A percentile compares a stretch with the other conserved stretches of the same genome.
Conservation (phyloP, 2,797 vertebrate species). For the Micropoecilia bifurca region DNA sequence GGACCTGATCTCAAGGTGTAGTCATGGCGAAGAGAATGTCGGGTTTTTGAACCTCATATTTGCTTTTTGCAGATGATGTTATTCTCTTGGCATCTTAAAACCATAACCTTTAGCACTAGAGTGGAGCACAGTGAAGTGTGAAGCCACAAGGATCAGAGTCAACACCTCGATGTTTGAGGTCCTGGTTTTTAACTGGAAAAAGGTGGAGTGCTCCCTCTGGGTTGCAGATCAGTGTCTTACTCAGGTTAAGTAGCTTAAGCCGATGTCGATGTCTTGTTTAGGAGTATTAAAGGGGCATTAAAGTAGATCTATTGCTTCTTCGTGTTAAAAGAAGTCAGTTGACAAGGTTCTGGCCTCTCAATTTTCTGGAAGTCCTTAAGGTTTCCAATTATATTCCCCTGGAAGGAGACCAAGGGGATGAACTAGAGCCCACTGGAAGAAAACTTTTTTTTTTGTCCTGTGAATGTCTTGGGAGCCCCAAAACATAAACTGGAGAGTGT, state of each 20-base stretch:
- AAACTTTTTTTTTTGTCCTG: background rate
- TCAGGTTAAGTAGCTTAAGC: background rate
- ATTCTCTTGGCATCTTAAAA: background rate
- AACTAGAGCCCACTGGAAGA: no score
- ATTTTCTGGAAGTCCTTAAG: background rate
- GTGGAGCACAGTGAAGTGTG: background rate
- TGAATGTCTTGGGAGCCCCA: background rate
- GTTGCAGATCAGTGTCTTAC: background rate
- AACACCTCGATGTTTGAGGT: background rate
- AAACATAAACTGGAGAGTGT: background rate
- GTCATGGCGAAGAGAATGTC: background rate
- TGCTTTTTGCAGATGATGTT: background rate
- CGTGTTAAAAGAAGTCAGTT: background rate
- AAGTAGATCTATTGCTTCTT: background rate
- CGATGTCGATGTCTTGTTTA: background rate
- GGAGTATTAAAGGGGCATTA: background rate
- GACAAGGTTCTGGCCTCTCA: background rate
- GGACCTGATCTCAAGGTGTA: background rate
- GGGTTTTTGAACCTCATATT: background rate
- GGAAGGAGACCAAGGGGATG: background rate
- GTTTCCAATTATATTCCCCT: background rate
- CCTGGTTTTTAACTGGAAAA: background rate
- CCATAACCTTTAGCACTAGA: background rate
- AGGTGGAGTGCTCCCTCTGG: background rate
- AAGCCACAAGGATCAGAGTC: background rate